phyloP scores from a whole-genome alignment of 2,888 invertebrate species.

The Lamellibrachia columna region DNA sequence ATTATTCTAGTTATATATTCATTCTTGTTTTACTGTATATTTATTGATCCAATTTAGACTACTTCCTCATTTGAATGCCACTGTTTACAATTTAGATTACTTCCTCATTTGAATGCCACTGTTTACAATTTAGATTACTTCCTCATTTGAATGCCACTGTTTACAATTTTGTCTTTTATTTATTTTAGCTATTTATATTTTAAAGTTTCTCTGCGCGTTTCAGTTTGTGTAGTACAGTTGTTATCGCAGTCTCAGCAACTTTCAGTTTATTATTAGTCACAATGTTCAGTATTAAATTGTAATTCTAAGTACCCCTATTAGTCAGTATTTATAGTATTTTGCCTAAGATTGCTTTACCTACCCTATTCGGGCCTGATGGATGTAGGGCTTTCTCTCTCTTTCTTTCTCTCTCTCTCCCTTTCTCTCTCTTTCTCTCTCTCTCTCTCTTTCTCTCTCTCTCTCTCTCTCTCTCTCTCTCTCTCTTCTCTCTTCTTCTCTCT shows the following conservation, averaged over 20 bases:
- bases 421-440: too few species aligned
- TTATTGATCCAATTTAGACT: neutral
- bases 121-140: neutral
- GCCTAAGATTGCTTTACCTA: too few species aligned
- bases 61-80: neutral
- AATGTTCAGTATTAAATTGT: neutral
- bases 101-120: neutral
- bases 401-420: too few species aligned
- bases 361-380: too few species aligned
- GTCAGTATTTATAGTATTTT: neutral
- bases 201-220: neutral
- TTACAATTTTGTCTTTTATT: neutral
- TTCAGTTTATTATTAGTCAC: neutral
- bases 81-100: neutral
- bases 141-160: neutral
- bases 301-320: neutral
- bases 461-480: too few species aligned
- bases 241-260: neutral
- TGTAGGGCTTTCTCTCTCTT: too few species aligned
- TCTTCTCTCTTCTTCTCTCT: too few species aligned
- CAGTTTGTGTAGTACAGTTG: neutral
- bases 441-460: too few species aligned
- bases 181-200: neutral
- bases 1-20: too few species aligned
- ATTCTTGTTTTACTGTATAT: neutral